Base-by-base conservation (phyloP, 2,113 vertebrate genomes). In the Nothoprocta pentlandii region DNA sequence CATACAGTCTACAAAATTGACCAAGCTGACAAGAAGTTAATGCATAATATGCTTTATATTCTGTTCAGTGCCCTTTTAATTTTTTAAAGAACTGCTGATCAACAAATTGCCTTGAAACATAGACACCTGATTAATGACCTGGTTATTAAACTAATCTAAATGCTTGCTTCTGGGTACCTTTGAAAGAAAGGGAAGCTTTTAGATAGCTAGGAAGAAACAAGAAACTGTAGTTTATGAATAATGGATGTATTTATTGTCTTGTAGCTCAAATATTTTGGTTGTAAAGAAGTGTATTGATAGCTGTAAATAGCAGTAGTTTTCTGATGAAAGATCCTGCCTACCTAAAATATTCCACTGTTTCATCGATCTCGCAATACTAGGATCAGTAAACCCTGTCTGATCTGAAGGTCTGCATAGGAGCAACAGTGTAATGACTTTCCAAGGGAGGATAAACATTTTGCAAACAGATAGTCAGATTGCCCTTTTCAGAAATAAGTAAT, bases 91-190 rank as follows among this genome's bases (percentile, higher is more conserved):
- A 25, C 15, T 96, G 67, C 28, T 89, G 82, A 89, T 91, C 32
- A 95, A 41, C 66, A 86, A 92, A 87, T 62, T 69, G 32, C 75
- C 82, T 92, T 84, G 66, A 93, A 94, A 94, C 26, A 49, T 19
- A 56, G 62, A 84, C 92, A 89, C 6, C 22, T 84, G 73, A 92
- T 94, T 96, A 93, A 91, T 93, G 70, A 82, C 92, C 42, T 92
- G 87, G 34, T 96, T 96, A 94, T 94, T 96, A 85, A 97, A 94
- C 49, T 94, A 92, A 95, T 96, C n/a, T 93, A 97, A 96, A 94
- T 95, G 44, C 36, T 89, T 85, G 66, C 44, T 94, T 89, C 42
- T 10, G 4, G 36, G 59, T 73, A 89, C 73, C 80, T 95, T 92
- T 32, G 42, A 92, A 96, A 87, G 76, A 91, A 97, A 96, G 34